Conservation (phyloP, 2,888 invertebrate genomes). For the Zhuqinia jingwanae region DNA sequence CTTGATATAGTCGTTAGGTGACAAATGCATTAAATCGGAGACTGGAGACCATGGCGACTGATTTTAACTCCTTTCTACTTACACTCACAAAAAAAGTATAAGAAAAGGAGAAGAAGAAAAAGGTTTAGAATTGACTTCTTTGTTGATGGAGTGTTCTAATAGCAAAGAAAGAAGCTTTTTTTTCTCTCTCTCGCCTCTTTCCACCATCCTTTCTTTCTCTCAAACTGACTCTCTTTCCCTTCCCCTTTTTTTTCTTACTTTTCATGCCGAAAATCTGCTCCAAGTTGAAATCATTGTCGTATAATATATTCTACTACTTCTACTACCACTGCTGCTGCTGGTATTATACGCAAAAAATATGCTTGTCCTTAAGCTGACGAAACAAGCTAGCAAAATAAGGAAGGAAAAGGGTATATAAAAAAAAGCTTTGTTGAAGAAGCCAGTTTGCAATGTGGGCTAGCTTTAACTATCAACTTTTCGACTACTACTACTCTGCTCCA, state of each 20-base stretch:
- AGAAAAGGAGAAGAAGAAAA: neutral
- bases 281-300: neutral
- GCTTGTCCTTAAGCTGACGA: neutral
- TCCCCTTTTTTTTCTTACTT: neutral
- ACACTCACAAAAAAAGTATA: neutral
- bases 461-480: neutral
- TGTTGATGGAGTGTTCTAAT: constrained; percentile 52
- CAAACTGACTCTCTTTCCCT: neutral
- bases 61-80: neutral
- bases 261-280: constrained; percentile 15
- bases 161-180: constrained; percentile 18
- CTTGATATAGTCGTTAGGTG: constrained; percentile 17
- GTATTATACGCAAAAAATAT: no score
- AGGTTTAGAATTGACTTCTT: constrained; percentile 49
- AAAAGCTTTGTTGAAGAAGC: neutral
- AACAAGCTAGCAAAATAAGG: neutral
- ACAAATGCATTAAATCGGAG: constrained; percentile 8
- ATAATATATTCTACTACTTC: neutral
- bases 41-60: neutral
- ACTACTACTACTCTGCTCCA: neutral
- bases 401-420: neutral
- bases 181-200: constrained; percentile 1
- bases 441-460: constrained; percentile 9
- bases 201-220: constrained; percentile 18
- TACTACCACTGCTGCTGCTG: neutral